Evolutionary conservation across 2,113 vertebrate species (phyloP), one percentile per base, ranked within the genome.

Genomic region (Chloebia gouldiae): DNA sequence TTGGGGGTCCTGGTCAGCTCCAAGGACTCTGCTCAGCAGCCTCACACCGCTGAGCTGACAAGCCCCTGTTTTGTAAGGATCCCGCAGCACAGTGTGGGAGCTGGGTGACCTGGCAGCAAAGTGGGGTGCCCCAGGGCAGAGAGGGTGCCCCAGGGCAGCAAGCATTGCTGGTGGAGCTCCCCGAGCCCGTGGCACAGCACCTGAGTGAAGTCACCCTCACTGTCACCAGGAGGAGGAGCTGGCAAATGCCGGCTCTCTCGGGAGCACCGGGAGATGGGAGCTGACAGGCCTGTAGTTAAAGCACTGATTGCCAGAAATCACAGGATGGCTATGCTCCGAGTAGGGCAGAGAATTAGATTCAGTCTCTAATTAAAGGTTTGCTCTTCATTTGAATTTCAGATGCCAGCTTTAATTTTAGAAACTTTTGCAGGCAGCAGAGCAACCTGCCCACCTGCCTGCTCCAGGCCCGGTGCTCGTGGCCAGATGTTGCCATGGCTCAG

Each of bases 311-410:
- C 97, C 98, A 97, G 97, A 97, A 94, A 98, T 98, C 97, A 97
- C 94, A 97, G 98, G 97, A 97, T 7, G 84, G 86, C 92, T 95
- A 44, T 96, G 96, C 95, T 1, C 30, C n/a, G 95, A 97, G 95
- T 88, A 95, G 97, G 97, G 96, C 96, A 96, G 97, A 96, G 97
- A 98, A 98, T 98, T 98, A 98, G 95, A 98, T 97, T 98, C 97
- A 96, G 95, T 93, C 95, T 98, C 97, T 98, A 98, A 98, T 98
- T 98, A 98, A 97, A 98, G 97, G 97, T 97, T 98, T 94, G 95
- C 75, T 97, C 97, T 97, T 97, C 97, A 98, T 98, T 97, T 98
- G 98, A 98, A 98, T 98, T 98, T 98, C 97, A 98, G 97, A 98
- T 97, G 95, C 91, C 81, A 70, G 96, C 93, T 98, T 98, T 98